These are phyloP conservation scores for Promerops cafer DNA, from an alignment of 2,113 vertebrate genomes.

Conservation along the genomic window DNA sequence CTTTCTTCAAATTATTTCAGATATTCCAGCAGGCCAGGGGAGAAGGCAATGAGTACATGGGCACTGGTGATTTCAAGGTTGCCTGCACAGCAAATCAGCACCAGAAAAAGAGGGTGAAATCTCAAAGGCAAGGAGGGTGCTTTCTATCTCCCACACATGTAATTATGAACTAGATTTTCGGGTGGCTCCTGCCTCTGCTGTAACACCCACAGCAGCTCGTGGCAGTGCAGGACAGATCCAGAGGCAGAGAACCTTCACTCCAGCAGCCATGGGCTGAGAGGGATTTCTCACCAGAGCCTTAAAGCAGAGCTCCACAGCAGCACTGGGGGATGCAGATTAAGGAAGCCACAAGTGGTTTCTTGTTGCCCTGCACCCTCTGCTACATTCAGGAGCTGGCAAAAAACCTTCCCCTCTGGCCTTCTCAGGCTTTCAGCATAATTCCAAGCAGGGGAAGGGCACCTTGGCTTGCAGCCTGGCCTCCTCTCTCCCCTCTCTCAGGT, in stretches of 20 bases:
- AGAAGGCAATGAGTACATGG: background rate
- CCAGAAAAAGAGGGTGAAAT: background rate
- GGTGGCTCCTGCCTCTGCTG: background rate
- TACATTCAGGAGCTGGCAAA: background rate
- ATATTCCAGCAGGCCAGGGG: background rate
- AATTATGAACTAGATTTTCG: background rate
- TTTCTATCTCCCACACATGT: background rate
- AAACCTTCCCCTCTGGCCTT: constrained; percentile 9
- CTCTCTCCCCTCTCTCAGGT: background rate
- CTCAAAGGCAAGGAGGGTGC: background rate
- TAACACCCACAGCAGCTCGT: background rate
- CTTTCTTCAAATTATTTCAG: background rate
- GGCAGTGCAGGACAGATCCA: background rate
- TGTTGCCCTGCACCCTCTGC: background rate
- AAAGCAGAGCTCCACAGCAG: background rate
- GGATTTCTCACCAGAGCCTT: background rate
- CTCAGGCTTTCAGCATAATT: background rate
- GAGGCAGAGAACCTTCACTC: background rate
- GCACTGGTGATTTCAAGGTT: background rate
- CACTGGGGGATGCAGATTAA: background rate
- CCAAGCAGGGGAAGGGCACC: constrained; percentile 12
- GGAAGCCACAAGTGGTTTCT: constrained; percentile 12
- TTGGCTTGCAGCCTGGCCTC: background rate
- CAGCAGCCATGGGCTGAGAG: background rate
- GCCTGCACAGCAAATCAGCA: background rate